Percentiles rank a stretch among this genome's conserved stretches.
Evolutionary conservation across 92 coral and sea anemone genomes (phyloP).

Genomic region (Muricea muricata): DNA sequence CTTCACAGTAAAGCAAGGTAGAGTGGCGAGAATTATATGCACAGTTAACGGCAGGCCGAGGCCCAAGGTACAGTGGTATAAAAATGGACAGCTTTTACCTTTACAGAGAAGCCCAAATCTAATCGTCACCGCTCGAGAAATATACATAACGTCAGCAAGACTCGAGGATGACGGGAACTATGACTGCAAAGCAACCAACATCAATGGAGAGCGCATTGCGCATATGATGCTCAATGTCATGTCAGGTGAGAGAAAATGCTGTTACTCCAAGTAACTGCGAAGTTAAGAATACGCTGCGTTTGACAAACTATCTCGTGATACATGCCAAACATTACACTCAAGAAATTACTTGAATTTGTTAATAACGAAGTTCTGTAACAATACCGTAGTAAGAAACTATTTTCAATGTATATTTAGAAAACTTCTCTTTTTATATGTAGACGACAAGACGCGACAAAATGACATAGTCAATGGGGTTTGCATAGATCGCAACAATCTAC

Average conservation of each 20-base stretch:
- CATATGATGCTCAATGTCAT: conserved; percentile 61
- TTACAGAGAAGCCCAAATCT: conserved; percentile 35
- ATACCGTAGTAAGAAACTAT: too few species aligned
- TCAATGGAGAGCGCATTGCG: conserved; percentile 62
- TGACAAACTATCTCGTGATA: too few species aligned
- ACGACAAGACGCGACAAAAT: conserved; percentile 21
- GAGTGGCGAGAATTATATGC: conserved; percentile 67
- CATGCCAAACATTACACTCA: too few species aligned
- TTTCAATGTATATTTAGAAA: too few species aligned
- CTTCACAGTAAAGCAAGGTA: conserved; percentile 66
- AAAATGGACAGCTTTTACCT: conserved; percentile 41
- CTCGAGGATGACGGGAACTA: conserved; percentile 73
- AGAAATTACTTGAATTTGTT: too few species aligned
- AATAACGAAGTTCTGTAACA: too few species aligned
- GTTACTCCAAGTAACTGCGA: too few species aligned
- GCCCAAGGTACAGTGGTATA: conserved; percentile 86
- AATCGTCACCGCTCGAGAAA: conserved; percentile 25
- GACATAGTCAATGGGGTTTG: conserved; percentile 51
- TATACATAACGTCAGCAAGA: conserved; percentile 57
- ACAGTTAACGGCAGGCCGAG: conserved; percentile 75
- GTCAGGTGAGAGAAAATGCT: conserved; percentile 71
- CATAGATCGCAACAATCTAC: conserved; percentile 49
- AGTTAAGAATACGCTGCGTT: too few species aligned
- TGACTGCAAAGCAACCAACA: conserved; percentile 71
- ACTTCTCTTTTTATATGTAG: not conserved